Evolutionary conservation across 23 tunicate species (phyloP).

Genomic region (Styela plicata): DNA sequence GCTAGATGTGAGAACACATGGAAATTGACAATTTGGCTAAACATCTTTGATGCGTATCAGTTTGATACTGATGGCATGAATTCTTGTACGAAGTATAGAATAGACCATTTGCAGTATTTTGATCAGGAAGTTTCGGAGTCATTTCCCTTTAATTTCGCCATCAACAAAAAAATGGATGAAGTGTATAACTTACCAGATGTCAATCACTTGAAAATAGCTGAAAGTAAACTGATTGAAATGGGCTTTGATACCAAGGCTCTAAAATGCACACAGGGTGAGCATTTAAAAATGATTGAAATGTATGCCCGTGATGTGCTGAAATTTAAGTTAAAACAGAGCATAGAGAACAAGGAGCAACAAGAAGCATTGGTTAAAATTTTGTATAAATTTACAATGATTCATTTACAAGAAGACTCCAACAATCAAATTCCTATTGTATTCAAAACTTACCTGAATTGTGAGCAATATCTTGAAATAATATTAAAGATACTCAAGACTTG

Average conservation of each 20-base stretch:
- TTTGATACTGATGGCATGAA: neutral
- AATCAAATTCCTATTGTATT: neutral
- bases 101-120: neutral
- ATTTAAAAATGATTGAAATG: neutral
- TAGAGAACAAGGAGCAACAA: neutral
- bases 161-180: neutral
- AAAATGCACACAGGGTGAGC: neutral
- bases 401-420: neutral
- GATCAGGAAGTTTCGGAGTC: conserved; percentile 27
- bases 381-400: neutral
- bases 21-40: neutral
- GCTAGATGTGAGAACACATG: neutral
- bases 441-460: neutral
- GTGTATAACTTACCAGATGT: neutral
- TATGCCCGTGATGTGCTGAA: neutral
- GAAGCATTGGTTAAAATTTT: neutral
- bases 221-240: neutral
- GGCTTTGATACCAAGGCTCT: neutral
- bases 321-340: neutral
- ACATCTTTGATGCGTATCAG: conserved; percentile 2
- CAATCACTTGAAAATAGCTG: neutral
- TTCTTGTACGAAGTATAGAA: neutral
- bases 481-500: conserved; percentile 4
- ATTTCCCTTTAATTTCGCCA: neutral
- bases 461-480: conserved; percentile 10